phyloP scores from a whole-genome alignment of 2,113 vertebrate species.

The Rutilus rutilus region DNA sequence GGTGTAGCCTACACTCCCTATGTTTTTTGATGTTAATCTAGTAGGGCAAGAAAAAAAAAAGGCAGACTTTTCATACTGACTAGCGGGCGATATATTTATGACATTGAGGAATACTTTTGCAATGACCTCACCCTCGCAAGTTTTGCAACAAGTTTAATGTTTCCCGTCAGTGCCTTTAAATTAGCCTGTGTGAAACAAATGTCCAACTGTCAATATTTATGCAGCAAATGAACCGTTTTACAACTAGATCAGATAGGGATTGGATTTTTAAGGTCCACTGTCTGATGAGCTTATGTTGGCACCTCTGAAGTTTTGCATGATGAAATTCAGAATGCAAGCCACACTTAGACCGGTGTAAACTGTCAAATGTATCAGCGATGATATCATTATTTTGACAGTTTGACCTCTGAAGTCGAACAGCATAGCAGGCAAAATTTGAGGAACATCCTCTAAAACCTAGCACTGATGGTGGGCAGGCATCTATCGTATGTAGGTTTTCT shows the following conservation, averaged over 20 bases:
- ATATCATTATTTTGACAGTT: slow-evolving; percentile 6
- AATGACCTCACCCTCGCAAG: slow-evolving; percentile 36
- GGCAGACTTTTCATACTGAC: slow-evolving; percentile 4
- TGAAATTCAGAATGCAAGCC: not conserved
- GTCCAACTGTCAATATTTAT: slow-evolving; percentile 46
- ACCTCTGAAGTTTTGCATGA: slow-evolving; percentile 8
- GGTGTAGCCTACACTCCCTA: not conserved
- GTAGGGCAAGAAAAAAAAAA: slow-evolving; percentile 3
- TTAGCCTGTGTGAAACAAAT: slow-evolving; percentile 43
- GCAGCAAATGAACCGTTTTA: slow-evolving; percentile 31
- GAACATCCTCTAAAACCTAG: not conserved
- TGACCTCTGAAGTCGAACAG: not conserved
- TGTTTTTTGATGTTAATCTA: slow-evolving; percentile 42
- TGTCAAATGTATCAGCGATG: not conserved
- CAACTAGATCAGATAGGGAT: slow-evolving; percentile 8
- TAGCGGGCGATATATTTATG: slow-evolving; percentile 27
- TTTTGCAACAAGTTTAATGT: slow-evolving; percentile 38
- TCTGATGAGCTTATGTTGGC: slow-evolving; percentile 39
- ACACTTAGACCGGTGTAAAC: not conserved
- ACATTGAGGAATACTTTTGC: slow-evolving; percentile 47
- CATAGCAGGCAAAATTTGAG: not conserved
- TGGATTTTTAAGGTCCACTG: not conserved
- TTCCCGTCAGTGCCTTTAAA: slow-evolving; percentile 46
- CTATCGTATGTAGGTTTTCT: not conserved
- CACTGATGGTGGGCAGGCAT: not conserved